Conservation (phyloP, 2,113 vertebrate species). For the Indicator maculatus region DNA sequence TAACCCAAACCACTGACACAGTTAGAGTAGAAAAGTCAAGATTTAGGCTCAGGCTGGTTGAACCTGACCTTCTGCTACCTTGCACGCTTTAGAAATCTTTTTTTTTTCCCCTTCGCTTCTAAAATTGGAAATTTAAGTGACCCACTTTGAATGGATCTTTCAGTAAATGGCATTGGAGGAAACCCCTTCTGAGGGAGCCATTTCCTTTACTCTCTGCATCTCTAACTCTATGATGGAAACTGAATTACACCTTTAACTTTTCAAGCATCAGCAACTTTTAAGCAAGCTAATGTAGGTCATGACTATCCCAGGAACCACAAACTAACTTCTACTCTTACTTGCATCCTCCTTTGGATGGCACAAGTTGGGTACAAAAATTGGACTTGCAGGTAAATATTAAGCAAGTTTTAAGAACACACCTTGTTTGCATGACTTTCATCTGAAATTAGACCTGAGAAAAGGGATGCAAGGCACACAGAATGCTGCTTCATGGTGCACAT, state of each 20-base stretch:
- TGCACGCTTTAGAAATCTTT: neutral
- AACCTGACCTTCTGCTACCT: slow-evolving; percentile 9
- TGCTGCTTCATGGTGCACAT: neutral
- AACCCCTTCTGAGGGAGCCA: slow-evolving; percentile 37
- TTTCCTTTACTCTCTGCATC: slow-evolving; percentile 70
- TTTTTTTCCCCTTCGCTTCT: neutral
- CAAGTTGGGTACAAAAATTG: neutral
- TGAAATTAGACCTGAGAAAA: neutral
- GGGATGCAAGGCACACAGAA: no score
- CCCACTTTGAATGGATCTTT: slow-evolving; percentile 78
- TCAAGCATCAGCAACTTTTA: neutral
- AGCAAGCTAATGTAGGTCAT: neutral
- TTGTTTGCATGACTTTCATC: neutral
- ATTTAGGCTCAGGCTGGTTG: neutral
- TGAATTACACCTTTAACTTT: neutral
- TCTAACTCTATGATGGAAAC: slow-evolving; percentile 60
- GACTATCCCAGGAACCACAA: neutral
- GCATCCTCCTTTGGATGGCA: neutral
- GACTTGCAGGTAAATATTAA: neutral
- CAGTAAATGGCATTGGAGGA: slow-evolving; percentile 69
- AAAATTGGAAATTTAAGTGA: slow-evolving; percentile 66
- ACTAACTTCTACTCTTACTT: neutral
- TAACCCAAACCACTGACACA: slow-evolving; percentile 41
- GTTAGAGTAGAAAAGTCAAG: neutral
- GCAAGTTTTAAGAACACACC: neutral